Percentiles rank a stretch among this genome's conserved stretches.
These are phyloP conservation scores for Proterorhinus semilunaris DNA, from an alignment of 2,113 vertebrate species.

Conservation along the genomic window DNA sequence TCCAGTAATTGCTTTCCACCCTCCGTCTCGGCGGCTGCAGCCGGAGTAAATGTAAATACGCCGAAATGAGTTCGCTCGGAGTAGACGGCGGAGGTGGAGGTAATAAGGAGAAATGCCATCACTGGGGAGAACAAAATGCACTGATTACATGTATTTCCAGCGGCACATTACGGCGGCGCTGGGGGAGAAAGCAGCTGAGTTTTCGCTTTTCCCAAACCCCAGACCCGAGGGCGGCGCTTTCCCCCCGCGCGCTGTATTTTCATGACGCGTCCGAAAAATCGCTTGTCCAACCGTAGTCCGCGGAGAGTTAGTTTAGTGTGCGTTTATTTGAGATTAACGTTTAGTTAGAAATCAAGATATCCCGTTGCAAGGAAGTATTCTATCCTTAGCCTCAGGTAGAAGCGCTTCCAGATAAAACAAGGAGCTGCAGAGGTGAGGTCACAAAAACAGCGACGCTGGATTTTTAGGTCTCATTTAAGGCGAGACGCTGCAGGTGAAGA, in stretches of 20 bases:
- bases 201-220: constrained; percentile 45
- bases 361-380: constrained; percentile 6
- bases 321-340: constrained; percentile 52
- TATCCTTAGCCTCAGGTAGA: background rate
- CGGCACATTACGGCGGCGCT: constrained; percentile 64
- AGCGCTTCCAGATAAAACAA: background rate
- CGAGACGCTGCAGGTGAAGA: no score
- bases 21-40: constrained; percentile 38
- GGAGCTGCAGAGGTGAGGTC: no score
- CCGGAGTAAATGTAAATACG: constrained; percentile 66
- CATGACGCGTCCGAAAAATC: constrained; percentile 60
- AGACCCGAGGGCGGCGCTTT: constrained; percentile 8
- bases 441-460: no score
- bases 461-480: no score
- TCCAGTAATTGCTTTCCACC: constrained; percentile 67
- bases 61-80: constrained; percentile 70
- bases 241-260: constrained; percentile 47
- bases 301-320: constrained; percentile 50
- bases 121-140: constrained; percentile 73
- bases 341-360: constrained; percentile 43
- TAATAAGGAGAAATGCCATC: constrained; percentile 69
- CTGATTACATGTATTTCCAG: constrained; percentile 78
- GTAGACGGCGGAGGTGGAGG: constrained; percentile 51
- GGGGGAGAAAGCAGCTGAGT: constrained; percentile 58
- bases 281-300: constrained; percentile 36